Evolutionary conservation across 2,888 invertebrate species (phyloP).

Genomic region (Leptarthrus brevirostris): DNA sequence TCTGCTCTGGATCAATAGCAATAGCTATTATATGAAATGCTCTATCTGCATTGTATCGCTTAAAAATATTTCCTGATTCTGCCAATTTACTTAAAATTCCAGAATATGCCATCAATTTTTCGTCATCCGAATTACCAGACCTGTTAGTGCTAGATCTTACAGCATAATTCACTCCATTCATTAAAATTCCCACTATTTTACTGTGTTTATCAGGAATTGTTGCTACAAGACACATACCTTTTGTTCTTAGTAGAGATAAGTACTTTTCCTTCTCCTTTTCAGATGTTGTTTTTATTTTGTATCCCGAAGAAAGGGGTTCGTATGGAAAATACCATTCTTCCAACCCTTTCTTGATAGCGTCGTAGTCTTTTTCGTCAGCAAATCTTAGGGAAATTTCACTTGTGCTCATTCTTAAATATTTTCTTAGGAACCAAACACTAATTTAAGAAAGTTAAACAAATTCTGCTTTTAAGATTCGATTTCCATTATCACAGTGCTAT

Average conservation of each 20-base stretch:
- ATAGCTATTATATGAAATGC: conserved; percentile 51
- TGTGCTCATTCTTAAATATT: no score
- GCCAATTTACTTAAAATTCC: conserved; percentile 36
- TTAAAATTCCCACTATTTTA: conserved; percentile 25
- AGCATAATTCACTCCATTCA: conserved; percentile 18
- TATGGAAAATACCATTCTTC: conserved; percentile 55
- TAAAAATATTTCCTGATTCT: conserved; percentile 51
- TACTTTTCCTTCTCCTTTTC: conserved; percentile 54
- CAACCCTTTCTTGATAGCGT: conserved; percentile 36
- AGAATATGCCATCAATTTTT: conserved; percentile 6
- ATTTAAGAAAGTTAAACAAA: no score
- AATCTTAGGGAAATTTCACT: background rate
- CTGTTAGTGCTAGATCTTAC: background rate
- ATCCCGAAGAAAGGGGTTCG: conserved; percentile 54
- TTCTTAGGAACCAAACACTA: no score
- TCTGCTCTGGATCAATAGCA: conserved; percentile 49
- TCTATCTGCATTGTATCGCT: conserved; percentile 51
- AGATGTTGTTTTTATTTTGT: conserved; percentile 50
- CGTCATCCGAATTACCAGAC: background rate
- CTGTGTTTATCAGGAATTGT: conserved; percentile 34
- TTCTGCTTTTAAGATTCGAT: no score
- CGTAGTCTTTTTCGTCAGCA: background rate
- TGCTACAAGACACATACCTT: conserved; percentile 52
- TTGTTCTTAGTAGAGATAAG: conserved; percentile 43
- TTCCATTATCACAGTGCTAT: no score